Percentiles rank a stretch among this genome's conserved stretches.
Evolutionary conservation across 2,797 vertebrate genomes (phyloP).

Genomic region (Danio choprae): DNA sequence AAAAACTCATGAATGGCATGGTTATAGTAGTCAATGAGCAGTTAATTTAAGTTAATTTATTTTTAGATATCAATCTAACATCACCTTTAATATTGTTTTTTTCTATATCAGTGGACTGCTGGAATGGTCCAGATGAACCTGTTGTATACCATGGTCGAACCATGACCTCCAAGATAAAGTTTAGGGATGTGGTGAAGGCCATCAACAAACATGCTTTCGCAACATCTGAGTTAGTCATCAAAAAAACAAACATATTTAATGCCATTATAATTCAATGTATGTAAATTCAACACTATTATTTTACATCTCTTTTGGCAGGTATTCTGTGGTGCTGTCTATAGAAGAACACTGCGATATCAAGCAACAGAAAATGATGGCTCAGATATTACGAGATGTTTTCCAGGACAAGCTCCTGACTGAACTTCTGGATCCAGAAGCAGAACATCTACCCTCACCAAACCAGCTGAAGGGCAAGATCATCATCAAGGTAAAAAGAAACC

Average conservation of each 20-base stretch:
- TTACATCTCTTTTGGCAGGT: conserved; percentile 75
- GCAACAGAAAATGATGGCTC: conserved; percentile 94
- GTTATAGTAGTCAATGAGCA: no score
- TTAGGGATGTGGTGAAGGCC: conserved; percentile 94
- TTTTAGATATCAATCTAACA: no score
- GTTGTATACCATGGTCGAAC: conserved; percentile 98
- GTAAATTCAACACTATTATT: no score
- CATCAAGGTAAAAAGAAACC: conserved; percentile 82
- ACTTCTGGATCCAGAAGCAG: conserved; percentile 88
- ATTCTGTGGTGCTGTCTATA: conserved; percentile 92
- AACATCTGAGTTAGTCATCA: conserved; percentile 86
- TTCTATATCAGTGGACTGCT: conserved; percentile 90
- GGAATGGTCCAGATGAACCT: conserved; percentile 92
- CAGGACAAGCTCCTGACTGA: conserved; percentile 88
- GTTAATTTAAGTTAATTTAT: no score
- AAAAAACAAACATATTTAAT: not conserved
- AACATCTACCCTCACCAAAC: conserved; percentile 92
- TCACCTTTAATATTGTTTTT: not conserved
- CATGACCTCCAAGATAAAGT: conserved; percentile 97
- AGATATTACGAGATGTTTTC: conserved; percentile 89
- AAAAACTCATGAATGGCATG: no score
- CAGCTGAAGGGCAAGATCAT: conserved; percentile 95
- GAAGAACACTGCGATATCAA: conserved; percentile 93
- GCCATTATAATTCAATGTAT: no score
- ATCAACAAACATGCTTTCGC: conserved; percentile 95